phyloP scores from a whole-genome alignment of 1,140 invertebrate genomes.

The Drosophila ironensis region DNA sequence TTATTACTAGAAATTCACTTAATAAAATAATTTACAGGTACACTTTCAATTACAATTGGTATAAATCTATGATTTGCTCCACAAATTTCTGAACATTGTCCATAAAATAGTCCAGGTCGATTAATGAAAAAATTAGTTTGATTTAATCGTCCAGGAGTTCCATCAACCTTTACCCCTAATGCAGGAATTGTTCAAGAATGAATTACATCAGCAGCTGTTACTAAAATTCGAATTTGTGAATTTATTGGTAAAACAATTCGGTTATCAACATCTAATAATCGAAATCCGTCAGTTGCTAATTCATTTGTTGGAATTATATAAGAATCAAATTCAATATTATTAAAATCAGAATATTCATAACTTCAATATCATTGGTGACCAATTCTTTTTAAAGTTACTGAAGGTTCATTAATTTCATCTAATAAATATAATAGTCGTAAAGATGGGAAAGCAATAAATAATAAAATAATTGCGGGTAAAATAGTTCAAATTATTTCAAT shows the following conservation, averaged over 20 bases:
- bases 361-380: conserved; percentile 88
- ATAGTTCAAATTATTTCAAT: too few relatives aligned
- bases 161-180: conserved; percentile 86
- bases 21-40: conserved; percentile 83
- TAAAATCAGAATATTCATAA: conserved; percentile 86
- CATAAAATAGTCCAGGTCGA: conserved; percentile 85
- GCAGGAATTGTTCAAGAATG: conserved; percentile 87
- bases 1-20: conserved; percentile 83
- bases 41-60: conserved; percentile 87
- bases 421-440: conserved; percentile 86
- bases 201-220: conserved; percentile 86
- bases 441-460: too few relatives aligned
- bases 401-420: conserved; percentile 84
- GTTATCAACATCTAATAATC: conserved; percentile 87
- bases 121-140: conserved; percentile 84
- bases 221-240: conserved; percentile 84
- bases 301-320: conserved; percentile 84
- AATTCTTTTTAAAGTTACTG: conserved; percentile 84
- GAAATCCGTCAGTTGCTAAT: conserved; percentile 81
- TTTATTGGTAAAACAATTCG: conserved; percentile 84
- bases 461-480: too few relatives aligned
- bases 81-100: conserved; percentile 92
- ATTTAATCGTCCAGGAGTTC: conserved; percentile 87
- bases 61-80: conserved; percentile 90
- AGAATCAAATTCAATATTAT: conserved; percentile 85